phyloP scores from a whole-genome alignment of 92 coral and sea anemone genomes.

The Siderastrea siderea region DNA sequence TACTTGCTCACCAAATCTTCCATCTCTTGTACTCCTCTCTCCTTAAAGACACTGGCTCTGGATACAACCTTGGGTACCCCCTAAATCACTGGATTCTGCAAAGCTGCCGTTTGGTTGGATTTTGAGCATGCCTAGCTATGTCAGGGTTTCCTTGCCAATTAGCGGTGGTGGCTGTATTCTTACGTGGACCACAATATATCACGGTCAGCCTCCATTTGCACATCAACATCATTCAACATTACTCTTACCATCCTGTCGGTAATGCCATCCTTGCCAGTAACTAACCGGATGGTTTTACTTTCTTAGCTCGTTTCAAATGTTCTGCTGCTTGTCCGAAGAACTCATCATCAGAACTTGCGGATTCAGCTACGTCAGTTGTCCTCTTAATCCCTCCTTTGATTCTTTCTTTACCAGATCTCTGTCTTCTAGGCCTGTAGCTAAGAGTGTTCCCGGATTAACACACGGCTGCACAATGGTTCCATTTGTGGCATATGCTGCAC shows the following conservation, averaged over 20 bases:
- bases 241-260: conserved; percentile 60
- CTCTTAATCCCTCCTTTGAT: conserved; percentile 8
- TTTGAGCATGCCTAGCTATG: background rate
- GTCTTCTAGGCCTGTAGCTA: background rate
- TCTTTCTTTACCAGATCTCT: background rate
- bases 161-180: background rate
- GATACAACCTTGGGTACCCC: background rate
- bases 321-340: conserved; percentile 44
- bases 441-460: background rate
- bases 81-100: background rate
- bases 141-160: conserved; percentile 2
- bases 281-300: conserved; percentile 43
- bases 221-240: conserved; percentile 70
- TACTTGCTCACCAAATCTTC: conserved; percentile 36
- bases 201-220: conserved; percentile 74
- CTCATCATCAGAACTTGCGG: conserved; percentile 79
- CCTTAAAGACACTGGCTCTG: background rate
- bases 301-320: conserved; percentile 48
- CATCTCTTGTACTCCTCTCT: background rate
- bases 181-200: no score
- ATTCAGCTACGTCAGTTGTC: conserved; percentile 35
- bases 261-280: background rate
- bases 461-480: conserved; percentile 9
- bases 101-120: no score
- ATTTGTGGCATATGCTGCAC: background rate